Conservation (phyloP, 2,113 vertebrate genomes). For the Mustela nigripes region DNA sequence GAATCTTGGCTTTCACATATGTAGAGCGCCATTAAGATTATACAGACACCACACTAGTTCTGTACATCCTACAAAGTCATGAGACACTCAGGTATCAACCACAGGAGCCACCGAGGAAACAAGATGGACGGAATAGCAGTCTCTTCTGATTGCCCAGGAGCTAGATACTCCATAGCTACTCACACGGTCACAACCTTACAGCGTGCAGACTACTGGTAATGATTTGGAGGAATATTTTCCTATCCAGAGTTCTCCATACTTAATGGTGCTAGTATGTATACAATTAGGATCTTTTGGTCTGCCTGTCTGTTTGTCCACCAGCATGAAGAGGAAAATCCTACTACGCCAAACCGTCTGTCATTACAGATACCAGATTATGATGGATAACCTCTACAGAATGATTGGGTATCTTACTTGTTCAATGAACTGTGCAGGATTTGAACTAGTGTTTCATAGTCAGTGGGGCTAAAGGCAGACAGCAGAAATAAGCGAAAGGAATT, state of each 20-base stretch:
- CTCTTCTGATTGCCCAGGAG: neutral
- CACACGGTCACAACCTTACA: neutral
- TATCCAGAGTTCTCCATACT: neutral
- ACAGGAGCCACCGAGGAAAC: neutral
- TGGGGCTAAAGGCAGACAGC: too few species aligned
- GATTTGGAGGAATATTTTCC: neutral
- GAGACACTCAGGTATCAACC: neutral
- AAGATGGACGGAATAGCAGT: neutral
- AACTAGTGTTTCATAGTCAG: neutral
- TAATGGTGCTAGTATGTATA: rapidly evolving
- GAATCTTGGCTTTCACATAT: neutral
- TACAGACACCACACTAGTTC: neutral
- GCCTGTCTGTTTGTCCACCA: neutral
- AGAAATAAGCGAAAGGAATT: neutral
- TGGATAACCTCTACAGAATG: rapidly evolving
- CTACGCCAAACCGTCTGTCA: rapidly evolving
- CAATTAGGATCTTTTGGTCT: neutral
- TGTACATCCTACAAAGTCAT: neutral
- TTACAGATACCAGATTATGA: rapidly evolving
- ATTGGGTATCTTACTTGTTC: too few species aligned
- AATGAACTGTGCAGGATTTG: too few species aligned
- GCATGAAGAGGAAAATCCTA: neutral
- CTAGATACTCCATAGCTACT: neutral
- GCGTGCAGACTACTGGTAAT: too few species aligned
- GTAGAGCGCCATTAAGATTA: too few species aligned